Evolutionary conservation across 2,888 invertebrate species (phyloP), one percentile per base, ranked within the genome.

Genomic region (Polyploca ridens): DNA sequence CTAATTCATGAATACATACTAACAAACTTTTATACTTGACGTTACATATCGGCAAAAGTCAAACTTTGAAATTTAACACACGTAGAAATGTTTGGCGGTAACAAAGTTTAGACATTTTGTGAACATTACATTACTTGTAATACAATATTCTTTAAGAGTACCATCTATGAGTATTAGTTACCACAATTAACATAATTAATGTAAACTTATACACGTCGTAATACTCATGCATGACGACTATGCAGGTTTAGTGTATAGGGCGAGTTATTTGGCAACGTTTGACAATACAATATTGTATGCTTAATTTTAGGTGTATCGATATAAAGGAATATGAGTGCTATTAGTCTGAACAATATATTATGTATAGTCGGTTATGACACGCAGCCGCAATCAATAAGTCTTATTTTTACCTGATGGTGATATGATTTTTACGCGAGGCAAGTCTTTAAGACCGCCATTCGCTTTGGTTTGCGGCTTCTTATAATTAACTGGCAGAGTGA

Each of bases 81-180:
- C 74, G 77, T 46, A 46, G 54, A 54, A 69, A 81, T 76, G 70
- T 75, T 72, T 67, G 77, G 77, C 66, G 78, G 73, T 72, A 76
- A 74, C 91, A 93, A 92, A 93, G 92, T 93, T 92, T 90, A 69
- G 85, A 88, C 85, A 78, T 89, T 93, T 93, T 93, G 91, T 88
- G 69, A 72, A 72, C 72, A 80, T 85, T 77, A 61, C 64, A 66
- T 27, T 27, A 27, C 27, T 60, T 64, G 61, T 63, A 66, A 65
- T 63, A 61, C 68, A 70, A 77, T 70, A 75, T 70, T 69, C 73
- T 79, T 54, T 54, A 54, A 54, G 19, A 19, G 19, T 78, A 83
- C 81, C 77, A 76, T 75, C 64, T 79, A 80, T 83, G 76, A 77
- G 73, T 79, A 83, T 83, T 78, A 82, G 86, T 89, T 88, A 89